Conservation (phyloP, 2,888 invertebrate genomes). For the Xylocampa areola region DNA sequence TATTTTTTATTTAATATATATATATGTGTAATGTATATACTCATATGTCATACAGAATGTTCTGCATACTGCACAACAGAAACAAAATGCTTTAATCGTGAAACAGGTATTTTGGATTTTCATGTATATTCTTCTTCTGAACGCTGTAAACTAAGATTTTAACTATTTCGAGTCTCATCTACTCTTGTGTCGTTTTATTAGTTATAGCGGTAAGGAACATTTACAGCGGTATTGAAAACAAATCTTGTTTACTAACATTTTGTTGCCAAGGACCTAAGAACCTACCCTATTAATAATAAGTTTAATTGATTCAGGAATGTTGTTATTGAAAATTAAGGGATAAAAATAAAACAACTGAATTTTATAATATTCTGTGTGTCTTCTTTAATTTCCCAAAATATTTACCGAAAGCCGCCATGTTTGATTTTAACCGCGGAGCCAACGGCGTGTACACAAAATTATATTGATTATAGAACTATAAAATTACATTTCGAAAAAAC, state of each 20-base stretch:
- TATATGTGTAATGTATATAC: slow-evolving; percentile 32
- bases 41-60: slow-evolving; percentile 63
- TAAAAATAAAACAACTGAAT: slow-evolving; percentile 46
- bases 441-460: neutral
- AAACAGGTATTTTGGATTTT: slow-evolving; percentile 89
- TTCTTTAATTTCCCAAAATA: slow-evolving; percentile 44
- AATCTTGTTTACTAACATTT: slow-evolving; percentile 35
- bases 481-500: slow-evolving; percentile 7
- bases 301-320: slow-evolving; percentile 19
- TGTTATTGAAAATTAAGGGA: slow-evolving; percentile 21
- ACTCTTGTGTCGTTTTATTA: slow-evolving; percentile 67
- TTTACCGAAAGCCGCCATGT: slow-evolving; percentile 3
- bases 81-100: slow-evolving; percentile 87
- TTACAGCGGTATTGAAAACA: slow-evolving; percentile 43
- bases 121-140: slow-evolving; percentile 81
- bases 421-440: slow-evolving; percentile 1
- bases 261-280: slow-evolving; percentile 58
- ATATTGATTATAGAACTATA: slow-evolving; percentile 10
- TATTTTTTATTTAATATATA: slow-evolving; percentile 16
- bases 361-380: slow-evolving; percentile 34
- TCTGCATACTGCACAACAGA: slow-evolving; percentile 80
- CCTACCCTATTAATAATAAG: slow-evolving; percentile 24
- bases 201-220: slow-evolving; percentile 56
- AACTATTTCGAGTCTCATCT: slow-evolving; percentile 65
- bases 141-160: slow-evolving; percentile 75